A percentile compares a stretch with the other conserved stretches of the same genome.
These are phyloP conservation scores for Arrhamphus sclerolepis DNA, from an alignment of 2,797 vertebrate species.

Conservation along the genomic window DNA sequence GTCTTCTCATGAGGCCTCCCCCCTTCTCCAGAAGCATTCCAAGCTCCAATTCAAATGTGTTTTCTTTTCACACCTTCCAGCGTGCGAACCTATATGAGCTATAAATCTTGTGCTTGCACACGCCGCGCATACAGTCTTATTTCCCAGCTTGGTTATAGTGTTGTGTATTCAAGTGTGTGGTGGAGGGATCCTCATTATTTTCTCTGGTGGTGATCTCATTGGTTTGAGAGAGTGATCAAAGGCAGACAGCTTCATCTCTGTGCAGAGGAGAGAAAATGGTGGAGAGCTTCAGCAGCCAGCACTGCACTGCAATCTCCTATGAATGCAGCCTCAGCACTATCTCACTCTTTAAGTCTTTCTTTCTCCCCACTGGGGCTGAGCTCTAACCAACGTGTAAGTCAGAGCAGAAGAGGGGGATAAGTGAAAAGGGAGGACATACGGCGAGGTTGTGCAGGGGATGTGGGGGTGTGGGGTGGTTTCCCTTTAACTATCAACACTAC, in stretches of 20 bases:
- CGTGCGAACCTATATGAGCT: slow-evolving; percentile 28
- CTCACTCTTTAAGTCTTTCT: slow-evolving; percentile 66
- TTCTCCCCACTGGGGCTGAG: slow-evolving; percentile 49
- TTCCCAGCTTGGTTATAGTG: slow-evolving; percentile 35
- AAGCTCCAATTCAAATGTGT: slow-evolving; percentile 25
- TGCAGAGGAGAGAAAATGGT: slow-evolving; percentile 65
- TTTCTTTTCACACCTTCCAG: background rate
- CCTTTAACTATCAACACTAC: slow-evolving; percentile 11
- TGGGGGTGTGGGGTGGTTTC: slow-evolving; percentile 7
- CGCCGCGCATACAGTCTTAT: slow-evolving; percentile 34
- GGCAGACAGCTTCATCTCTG: slow-evolving; percentile 54
- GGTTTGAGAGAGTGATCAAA: slow-evolving; percentile 69
- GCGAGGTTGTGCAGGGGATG: background rate
- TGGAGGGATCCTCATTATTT: slow-evolving; percentile 58
- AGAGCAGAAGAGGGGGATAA: slow-evolving; percentile 41
- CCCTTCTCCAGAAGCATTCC: background rate
- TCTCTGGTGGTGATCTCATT: slow-evolving; percentile 55
- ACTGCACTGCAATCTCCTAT: slow-evolving; percentile 66
- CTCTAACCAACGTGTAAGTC: slow-evolving; percentile 56
- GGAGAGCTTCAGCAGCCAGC: slow-evolving; percentile 65
- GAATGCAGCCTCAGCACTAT: slow-evolving; percentile 79
- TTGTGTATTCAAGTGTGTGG: slow-evolving; percentile 21
- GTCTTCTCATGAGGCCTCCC: background rate
- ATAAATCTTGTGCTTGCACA: slow-evolving; percentile 24
- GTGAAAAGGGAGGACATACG: slow-evolving; percentile 30